Conservation (phyloP, 2,797 vertebrate species). For the Ctenosaura bakeri region DNA sequence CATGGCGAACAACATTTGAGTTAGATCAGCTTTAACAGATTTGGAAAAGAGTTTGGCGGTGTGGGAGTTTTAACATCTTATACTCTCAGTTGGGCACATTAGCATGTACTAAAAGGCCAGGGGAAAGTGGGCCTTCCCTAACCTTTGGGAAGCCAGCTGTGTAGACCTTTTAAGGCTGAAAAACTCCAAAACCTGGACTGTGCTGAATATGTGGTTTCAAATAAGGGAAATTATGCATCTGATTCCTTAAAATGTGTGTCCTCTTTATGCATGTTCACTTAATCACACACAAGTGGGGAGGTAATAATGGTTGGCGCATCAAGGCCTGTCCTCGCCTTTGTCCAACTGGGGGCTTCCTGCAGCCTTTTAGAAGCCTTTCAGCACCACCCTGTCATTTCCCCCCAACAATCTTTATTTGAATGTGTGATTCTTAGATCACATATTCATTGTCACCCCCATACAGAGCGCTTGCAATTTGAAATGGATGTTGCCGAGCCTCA, state of each 20-base stretch:
- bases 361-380: conserved; percentile 28
- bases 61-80: not conserved
- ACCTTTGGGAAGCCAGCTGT: not conserved
- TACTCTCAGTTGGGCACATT: not conserved
- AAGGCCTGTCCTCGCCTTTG: conserved; percentile 10
- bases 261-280: not conserved
- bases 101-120: not conserved
- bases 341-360: conserved; percentile 16
- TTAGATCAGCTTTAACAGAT: conserved; percentile 13
- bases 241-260: not conserved
- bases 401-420: conserved; percentile 4
- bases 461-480: not conserved
- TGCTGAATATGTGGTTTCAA: not conserved
- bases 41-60: not conserved
- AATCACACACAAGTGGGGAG: not conserved
- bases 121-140: not conserved
- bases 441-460: conserved; percentile 10
- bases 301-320: conserved; percentile 11
- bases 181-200: not conserved
- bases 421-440: conserved; percentile 25
- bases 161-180: conserved; percentile 5
- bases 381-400: conserved; percentile 10
- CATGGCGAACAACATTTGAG: not conserved
- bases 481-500: not conserved
- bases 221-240: not conserved